Percentiles rank a stretch among this genome's conserved stretches.
Conservation (phyloP, 2,888 invertebrate species). For the Lasioglossum zephyrum region DNA sequence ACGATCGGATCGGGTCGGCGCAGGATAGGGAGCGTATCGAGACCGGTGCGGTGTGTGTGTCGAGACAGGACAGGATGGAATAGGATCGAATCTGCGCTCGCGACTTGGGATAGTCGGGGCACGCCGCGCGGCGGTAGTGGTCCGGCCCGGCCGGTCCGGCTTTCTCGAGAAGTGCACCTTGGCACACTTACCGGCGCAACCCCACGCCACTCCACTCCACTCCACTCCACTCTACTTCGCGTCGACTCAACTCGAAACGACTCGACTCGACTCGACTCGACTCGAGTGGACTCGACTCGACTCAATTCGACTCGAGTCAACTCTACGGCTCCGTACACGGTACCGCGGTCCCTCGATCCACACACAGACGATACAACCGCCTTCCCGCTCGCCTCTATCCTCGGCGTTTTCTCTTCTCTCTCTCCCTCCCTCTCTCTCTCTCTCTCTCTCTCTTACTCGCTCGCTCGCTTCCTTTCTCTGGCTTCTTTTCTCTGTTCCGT, state of each 20-base stretch:
- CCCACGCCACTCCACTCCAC: constrained; percentile 54
- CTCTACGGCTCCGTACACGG: constrained; percentile 62
- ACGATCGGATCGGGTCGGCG: neutral
- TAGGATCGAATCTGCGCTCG: constrained; percentile 67
- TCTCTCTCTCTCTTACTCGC: neutral
- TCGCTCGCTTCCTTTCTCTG: constrained; percentile 51
- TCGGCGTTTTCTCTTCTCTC: constrained; percentile 40
- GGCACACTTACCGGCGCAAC: constrained; percentile 83
- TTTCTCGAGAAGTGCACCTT: constrained; percentile 85
- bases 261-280: constrained; percentile 70
- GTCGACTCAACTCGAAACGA: constrained; percentile 67
- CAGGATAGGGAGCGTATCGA: constrained; percentile 46
- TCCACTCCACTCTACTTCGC: constrained; percentile 25
- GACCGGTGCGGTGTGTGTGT: constrained; percentile 36
- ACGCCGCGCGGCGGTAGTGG: constrained; percentile 70
- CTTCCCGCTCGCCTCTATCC: constrained; percentile 26
- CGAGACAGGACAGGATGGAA: constrained; percentile 69
- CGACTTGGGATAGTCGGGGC: constrained; percentile 60
- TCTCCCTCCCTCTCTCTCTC: neutral
- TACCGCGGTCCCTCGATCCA: constrained; percentile 57
- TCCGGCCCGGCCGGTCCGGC: constrained; percentile 83
- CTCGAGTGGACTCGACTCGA: constrained; percentile 43
- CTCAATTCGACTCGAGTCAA: constrained; percentile 29
- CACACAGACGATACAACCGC: constrained; percentile 21
- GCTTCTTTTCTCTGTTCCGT: constrained; percentile 33